A percentile compares a stretch with the other conserved stretches of the same genome.
These are phyloP conservation scores for Lottia scabra DNA, from an alignment of 2,888 invertebrate genomes.

Conservation along the genomic window DNA sequence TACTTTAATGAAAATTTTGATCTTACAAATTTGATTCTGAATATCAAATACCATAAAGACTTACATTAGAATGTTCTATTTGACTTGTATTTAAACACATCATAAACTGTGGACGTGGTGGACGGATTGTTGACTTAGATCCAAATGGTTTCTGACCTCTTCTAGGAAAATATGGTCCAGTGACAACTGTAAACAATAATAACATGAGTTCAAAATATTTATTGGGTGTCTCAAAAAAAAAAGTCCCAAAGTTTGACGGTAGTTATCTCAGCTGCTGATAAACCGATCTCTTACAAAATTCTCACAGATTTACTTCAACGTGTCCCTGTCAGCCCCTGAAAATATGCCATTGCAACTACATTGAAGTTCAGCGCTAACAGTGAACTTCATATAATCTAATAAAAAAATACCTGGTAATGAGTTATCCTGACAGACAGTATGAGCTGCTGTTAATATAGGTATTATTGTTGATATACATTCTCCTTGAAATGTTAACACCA, in stretches of 20 bases:
- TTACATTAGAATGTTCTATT: slow-evolving; percentile 77
- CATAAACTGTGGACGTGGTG: slow-evolving; percentile 84
- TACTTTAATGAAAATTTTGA: too few relatives aligned
- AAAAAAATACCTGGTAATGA: slow-evolving; percentile 47
- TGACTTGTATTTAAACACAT: slow-evolving; percentile 86
- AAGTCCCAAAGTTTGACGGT: too few relatives aligned
- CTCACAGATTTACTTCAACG: too few relatives aligned
- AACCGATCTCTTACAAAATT: too few relatives aligned
- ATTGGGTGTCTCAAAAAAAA: too few relatives aligned
- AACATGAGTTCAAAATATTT: not conserved
- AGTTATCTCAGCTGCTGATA: too few relatives aligned
- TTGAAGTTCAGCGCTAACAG: too few relatives aligned
- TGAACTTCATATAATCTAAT: too few relatives aligned
- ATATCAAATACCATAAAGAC: slow-evolving; percentile 19
- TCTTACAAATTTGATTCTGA: too few relatives aligned
- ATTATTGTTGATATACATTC: slow-evolving; percentile 86
- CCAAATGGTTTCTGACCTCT: slow-evolving; percentile 75
- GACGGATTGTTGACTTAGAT: slow-evolving; percentile 78
- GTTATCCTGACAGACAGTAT: slow-evolving; percentile 80
- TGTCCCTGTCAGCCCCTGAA: too few relatives aligned
- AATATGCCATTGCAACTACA: too few relatives aligned
- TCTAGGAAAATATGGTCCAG: slow-evolving; percentile 83
- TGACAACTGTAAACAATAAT: slow-evolving; percentile 73
- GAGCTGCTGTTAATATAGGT: slow-evolving; percentile 87
- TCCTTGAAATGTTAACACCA: slow-evolving; percentile 82